Evolutionary conservation across 2,888 invertebrate genomes (phyloP).

Genomic region (Chelonus formosanus): DNA sequence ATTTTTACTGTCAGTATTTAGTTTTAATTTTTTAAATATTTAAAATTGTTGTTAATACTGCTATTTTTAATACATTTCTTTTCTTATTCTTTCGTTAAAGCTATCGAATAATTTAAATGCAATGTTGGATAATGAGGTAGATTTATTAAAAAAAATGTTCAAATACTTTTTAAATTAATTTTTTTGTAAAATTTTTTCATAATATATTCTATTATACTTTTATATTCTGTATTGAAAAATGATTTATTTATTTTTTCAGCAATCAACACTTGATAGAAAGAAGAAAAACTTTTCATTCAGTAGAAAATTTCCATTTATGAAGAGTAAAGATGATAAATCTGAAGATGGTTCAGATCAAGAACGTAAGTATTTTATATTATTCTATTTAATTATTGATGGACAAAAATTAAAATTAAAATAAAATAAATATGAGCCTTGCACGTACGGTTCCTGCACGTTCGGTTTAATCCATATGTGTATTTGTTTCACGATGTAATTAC

Average conservation of each 20-base stretch:
- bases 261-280: constrained; percentile 93
- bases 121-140: too few relatives aligned
- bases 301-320: constrained; percentile 99
- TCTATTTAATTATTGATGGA: not conserved
- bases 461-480: constrained; percentile 45
- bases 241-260: constrained; percentile 67
- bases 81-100: too few relatives aligned
- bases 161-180: too few relatives aligned
- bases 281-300: constrained; percentile 99
- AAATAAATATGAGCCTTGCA: constrained; percentile 34
- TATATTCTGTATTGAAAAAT: constrained; percentile 1
- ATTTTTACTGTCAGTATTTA: too few relatives aligned
- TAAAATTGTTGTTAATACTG: too few relatives aligned
- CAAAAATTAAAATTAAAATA: constrained; percentile 15
- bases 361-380: constrained; percentile 78
- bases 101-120: too few relatives aligned
- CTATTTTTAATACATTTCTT: too few relatives aligned
- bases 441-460: constrained; percentile 54
- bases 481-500: constrained; percentile 14
- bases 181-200: too few relatives aligned
- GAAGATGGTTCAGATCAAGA: constrained; percentile 97
- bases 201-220: too few relatives aligned
- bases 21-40: too few relatives aligned
- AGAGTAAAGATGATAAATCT: constrained; percentile 97
- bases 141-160: too few relatives aligned